Base-by-base conservation (phyloP, 1,140 invertebrate genomes). In the Oppia nitens region DNA sequence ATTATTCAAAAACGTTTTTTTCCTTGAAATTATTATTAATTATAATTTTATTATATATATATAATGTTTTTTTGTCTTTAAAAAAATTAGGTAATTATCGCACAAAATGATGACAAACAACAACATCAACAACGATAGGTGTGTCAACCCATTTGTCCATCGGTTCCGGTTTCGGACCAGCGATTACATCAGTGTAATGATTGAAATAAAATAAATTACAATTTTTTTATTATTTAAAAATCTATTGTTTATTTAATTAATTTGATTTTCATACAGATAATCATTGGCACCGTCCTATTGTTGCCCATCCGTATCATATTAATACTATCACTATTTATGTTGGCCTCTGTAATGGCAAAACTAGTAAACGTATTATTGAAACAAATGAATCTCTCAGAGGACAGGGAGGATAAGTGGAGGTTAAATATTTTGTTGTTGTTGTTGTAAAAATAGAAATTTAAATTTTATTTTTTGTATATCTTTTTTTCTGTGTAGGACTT, bases 91-190 rank as follows among this genome's bases (percentile, higher is more conserved):
- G n/a, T n/a, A n/a, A n/a, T n/a, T n/a, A n/a, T n/a, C n/a, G n/a
- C 32, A 40, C 32, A 9, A 17, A 40, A 40, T 40, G 32, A 40
- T 40, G 32, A 17, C 6, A 9, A 40, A 40, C 32, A 17, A 40
- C n/a, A n/a, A n/a, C n/a, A n/a, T n/a, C n/a, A n/a, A n/a, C n/a
- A n/a, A n/a, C n/a, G n/a, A n/a, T n/a, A n/a, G 54, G 4, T 57
- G 56, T 57, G 56, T 57, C 12, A 57, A 57, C 40, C 56, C 56
- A 28, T 57, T 57, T 26, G 47, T 49, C 20, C 56, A 49, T 50
- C 40, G 56, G 12, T 14, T 57, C 1, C 4, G 50, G 27, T 57
- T 57, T 20, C 2, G 24, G n/a, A 27, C 28, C 3, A 45, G 32
- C 11, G 27, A 23, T 47, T 56, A 56, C 27, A 11, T 56, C 6